Percentiles rank a stretch among this genome's conserved stretches.
Evolutionary conservation across 2,888 invertebrate species (phyloP).

Genomic region (Trichogramma evanescens): DNA sequence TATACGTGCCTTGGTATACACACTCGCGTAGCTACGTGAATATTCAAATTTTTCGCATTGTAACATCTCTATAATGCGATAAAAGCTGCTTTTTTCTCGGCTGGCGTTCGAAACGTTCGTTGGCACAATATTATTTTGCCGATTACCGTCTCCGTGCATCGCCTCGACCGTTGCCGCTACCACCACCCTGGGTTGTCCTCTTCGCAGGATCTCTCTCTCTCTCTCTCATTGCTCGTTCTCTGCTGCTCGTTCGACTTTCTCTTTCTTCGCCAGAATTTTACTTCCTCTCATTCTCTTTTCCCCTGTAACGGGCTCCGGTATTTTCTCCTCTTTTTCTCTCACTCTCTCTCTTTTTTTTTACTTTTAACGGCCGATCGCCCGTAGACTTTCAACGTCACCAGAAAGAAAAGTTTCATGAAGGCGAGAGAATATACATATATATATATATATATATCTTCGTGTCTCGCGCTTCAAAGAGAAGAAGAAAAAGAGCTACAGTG

Average conservation of each 20-base stretch:
- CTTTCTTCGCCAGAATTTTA: conserved; percentile 7
- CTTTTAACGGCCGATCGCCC: not conserved
- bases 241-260: conserved; percentile 10
- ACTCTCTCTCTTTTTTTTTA: not conserved
- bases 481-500: not conserved
- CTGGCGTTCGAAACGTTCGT: not conserved
- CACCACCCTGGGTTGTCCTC: not conserved
- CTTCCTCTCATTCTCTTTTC: no score
- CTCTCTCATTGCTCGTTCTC: not conserved
- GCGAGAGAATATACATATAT: not conserved
- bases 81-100: no score
- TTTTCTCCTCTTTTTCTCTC: not conserved
- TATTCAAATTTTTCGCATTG: no score
- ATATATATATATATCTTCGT: conserved; percentile 16
- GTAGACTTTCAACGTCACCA: conserved; percentile 8
- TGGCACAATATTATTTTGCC: conserved; percentile 38
- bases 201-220: not conserved
- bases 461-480: not conserved
- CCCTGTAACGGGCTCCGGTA: not conserved
- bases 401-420: conserved; percentile 26
- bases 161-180: conserved; percentile 11
- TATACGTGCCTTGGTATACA: no score
- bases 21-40: no score
- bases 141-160: not conserved
- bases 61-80: no score